A percentile compares a stretch with the other conserved stretches of the same genome.
Conservation (phyloP, 2,888 invertebrate species). For the Andrena haemorrhoa region DNA sequence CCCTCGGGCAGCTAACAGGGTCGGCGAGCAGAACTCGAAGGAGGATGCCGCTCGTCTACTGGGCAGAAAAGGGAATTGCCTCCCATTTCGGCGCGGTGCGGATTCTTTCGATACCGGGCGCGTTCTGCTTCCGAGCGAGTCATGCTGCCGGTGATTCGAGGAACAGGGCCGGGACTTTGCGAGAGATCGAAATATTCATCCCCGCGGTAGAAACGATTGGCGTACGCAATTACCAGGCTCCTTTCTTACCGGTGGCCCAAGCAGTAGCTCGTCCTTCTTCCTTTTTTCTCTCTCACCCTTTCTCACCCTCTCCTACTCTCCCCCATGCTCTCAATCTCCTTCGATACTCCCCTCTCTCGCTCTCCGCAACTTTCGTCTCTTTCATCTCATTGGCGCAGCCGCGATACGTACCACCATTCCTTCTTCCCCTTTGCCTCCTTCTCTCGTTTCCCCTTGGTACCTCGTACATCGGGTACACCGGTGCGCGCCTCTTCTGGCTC, state of each 20-base stretch:
- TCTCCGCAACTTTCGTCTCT: constrained; percentile 43
- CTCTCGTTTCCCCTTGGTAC: neutral
- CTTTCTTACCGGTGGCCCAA: constrained; percentile 70
- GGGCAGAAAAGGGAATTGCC: constrained; percentile 10
- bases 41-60: constrained; percentile 6
- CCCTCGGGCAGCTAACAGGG: constrained; percentile 19
- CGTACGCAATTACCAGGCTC: constrained; percentile 72
- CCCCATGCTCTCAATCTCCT: constrained; percentile 22
- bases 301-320: neutral
- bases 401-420: constrained; percentile 59
- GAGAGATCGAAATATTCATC: constrained; percentile 75
- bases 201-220: constrained; percentile 75
- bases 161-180: constrained; percentile 53
- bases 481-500: constrained; percentile 46
- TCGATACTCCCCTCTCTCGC: constrained; percentile 31
- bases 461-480: constrained; percentile 23
- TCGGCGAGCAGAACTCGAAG: constrained; percentile 19
- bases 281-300: neutral
- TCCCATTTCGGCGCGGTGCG: constrained; percentile 50
- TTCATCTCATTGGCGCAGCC: constrained; percentile 62
- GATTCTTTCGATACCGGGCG: constrained; percentile 53
- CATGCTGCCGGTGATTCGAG: constrained; percentile 64
- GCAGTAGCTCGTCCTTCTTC: constrained; percentile 57
- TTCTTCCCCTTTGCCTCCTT: constrained; percentile 11
- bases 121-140: constrained; percentile 56